Evolutionary conservation across 2,888 invertebrate genomes (phyloP).

Genomic region (Theretra japonica): DNA sequence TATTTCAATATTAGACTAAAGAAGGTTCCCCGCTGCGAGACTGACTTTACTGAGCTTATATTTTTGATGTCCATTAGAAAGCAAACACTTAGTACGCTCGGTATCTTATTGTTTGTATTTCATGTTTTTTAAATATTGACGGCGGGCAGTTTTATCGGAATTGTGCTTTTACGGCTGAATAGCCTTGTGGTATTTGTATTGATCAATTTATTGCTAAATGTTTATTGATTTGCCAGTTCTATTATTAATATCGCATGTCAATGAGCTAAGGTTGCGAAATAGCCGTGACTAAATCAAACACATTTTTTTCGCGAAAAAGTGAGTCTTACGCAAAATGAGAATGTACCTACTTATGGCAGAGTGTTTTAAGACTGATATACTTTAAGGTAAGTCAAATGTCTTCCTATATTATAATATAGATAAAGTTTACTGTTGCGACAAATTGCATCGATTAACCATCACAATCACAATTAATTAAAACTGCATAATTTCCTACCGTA

Average conservation of each 20-base stretch:
- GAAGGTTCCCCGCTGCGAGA: slow-evolving; percentile 63
- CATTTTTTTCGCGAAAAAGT: too few species aligned
- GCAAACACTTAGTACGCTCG: slow-evolving; percentile 41
- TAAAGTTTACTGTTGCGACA: too few species aligned
- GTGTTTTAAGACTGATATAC: background rate
- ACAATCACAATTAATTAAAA: background rate
- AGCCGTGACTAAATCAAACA: too few species aligned
- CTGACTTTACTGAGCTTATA: slow-evolving; percentile 53
- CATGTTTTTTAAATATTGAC: slow-evolving; percentile 32
- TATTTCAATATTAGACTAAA: slow-evolving; percentile 71
- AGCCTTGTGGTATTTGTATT: slow-evolving; percentile 9
- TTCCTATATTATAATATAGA: too few species aligned
- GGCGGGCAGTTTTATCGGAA: slow-evolving; percentile 30
- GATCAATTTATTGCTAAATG: slow-evolving; percentile 16
- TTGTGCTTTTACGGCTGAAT: slow-evolving; percentile 19
- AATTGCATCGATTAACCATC: too few species aligned
- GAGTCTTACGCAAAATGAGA: too few species aligned
- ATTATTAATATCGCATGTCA: background rate
- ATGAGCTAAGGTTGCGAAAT: background rate
- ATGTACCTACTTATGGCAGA: background rate
- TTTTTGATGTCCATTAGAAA: slow-evolving; percentile 52
- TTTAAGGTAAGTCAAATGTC: too few species aligned
- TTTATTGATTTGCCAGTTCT: background rate
- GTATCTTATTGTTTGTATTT: slow-evolving; percentile 28
- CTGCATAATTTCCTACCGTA: background rate